Conservation (phyloP, 2,888 invertebrate species). For the Plebejus anna region DNA sequence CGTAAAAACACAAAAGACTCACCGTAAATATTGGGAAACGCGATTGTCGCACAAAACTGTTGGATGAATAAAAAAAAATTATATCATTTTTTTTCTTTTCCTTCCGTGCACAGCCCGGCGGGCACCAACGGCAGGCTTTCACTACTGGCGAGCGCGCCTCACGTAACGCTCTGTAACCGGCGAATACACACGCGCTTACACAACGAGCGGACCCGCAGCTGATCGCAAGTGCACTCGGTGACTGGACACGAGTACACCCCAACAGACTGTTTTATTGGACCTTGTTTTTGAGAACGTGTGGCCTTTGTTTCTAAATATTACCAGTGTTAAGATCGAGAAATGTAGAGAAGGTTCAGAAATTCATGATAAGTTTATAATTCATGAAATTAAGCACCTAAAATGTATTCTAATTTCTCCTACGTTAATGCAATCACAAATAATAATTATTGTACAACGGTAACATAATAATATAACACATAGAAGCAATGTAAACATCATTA, state of each 20-base stretch:
- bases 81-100: constrained; percentile 44
- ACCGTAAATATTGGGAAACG: constrained; percentile 46
- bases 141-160: constrained; percentile 45
- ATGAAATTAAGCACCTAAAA: background rate
- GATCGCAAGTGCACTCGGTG: background rate
- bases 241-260: background rate
- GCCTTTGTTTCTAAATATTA: background rate
- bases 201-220: constrained; percentile 15
- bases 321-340: background rate
- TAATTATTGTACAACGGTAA: background rate
- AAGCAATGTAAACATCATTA: too few species aligned
- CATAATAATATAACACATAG: too few species aligned
- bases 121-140: constrained; percentile 54
- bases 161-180: constrained; percentile 52
- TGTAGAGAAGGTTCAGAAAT: background rate
- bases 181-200: constrained; percentile 45
- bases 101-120: constrained; percentile 42
- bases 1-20: constrained; percentile 37
- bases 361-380: background rate
- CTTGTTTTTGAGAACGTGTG: background rate
- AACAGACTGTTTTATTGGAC: background rate
- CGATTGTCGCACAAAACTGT: constrained; percentile 34
- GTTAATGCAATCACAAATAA: background rate
- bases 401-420: background rate
- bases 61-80: constrained; percentile 38